Conservation (phyloP, 2,888 invertebrate genomes). For the Cephus runcator region DNA sequence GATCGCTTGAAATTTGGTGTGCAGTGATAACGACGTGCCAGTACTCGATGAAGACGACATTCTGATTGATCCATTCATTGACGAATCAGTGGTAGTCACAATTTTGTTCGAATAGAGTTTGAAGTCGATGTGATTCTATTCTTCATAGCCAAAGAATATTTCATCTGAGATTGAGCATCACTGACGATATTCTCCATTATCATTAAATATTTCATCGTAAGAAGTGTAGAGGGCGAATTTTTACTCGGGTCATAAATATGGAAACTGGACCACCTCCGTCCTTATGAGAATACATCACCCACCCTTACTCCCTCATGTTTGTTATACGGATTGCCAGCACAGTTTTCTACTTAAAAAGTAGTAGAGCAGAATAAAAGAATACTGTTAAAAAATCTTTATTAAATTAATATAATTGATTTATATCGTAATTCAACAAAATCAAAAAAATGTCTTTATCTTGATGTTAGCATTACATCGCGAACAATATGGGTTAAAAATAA, state of each 20-base stretch:
- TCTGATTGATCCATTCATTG: not conserved
- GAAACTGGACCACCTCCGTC: slow-evolving; percentile 9
- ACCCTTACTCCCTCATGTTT: not conserved
- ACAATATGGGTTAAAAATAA: no score
- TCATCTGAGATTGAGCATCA: not conserved
- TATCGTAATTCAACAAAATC: not conserved
- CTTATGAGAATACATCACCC: not conserved
- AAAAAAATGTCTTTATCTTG: no score
- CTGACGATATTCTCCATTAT: slow-evolving; percentile 17
- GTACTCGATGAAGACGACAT: not conserved
- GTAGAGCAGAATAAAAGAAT: not conserved
- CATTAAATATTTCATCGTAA: slow-evolving; percentile 31
- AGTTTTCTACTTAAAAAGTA: not conserved
- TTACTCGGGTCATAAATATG: slow-evolving; percentile 40
- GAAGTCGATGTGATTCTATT: not conserved
- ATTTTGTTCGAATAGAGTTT: not conserved
- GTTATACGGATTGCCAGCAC: not conserved
- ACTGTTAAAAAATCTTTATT: not conserved
- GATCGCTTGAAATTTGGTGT: not conserved
- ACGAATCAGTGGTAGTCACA: not conserved
- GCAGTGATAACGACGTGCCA: not conserved
- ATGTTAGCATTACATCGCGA: no score
- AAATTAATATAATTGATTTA: not conserved
- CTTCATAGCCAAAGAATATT: not conserved
- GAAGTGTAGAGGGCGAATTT: slow-evolving; percentile 32